A percentile compares a stretch with the other conserved stretches of the same genome.
These are phyloP conservation scores for Hypomesus transpacificus DNA, from an alignment of 2,113 vertebrate genomes.

Conservation along the genomic window DNA sequence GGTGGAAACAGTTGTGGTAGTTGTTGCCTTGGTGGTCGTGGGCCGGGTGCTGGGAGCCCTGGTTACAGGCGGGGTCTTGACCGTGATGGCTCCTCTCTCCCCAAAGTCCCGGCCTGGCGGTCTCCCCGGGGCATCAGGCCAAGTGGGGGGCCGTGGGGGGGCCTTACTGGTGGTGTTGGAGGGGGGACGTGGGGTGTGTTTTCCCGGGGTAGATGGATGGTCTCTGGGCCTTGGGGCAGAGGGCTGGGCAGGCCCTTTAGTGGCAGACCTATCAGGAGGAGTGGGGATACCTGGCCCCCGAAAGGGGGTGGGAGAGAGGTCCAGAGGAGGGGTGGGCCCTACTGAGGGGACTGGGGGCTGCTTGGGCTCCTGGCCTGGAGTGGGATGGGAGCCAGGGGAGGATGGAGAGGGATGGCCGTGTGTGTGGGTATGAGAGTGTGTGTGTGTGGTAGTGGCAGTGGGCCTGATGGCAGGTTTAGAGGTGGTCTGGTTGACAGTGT, in stretches of 20 bases:
- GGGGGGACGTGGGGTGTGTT: constrained; percentile 30
- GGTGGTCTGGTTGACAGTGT: not conserved
- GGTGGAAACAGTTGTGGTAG: constrained; percentile 18
- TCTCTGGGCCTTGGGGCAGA: constrained; percentile 37
- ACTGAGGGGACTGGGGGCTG: constrained; percentile 21
- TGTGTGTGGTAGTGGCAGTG: constrained; percentile 33
- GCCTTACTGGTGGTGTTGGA: constrained; percentile 53
- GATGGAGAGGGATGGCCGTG: constrained; percentile 17
- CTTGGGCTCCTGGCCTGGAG: constrained; percentile 26
- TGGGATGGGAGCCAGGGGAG: constrained; percentile 32
- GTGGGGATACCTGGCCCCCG: constrained; percentile 15
- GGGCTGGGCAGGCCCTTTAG: constrained; percentile 20
- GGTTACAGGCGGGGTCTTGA: not conserved
- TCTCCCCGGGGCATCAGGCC: constrained; percentile 15
- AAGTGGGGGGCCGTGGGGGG: constrained; percentile 43
- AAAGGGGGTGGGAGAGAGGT: constrained; percentile 37
- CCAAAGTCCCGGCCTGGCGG: not conserved
- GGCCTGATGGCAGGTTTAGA: constrained; percentile 38
- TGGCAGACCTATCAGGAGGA: constrained; percentile 14
- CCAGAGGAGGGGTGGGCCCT: constrained; percentile 41
- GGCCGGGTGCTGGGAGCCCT: constrained; percentile 19
- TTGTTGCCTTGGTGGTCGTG: not conserved
- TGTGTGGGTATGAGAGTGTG: constrained; percentile 23
- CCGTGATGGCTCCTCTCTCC: not conserved
- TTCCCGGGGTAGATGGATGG: constrained; percentile 2